A percentile compares a stretch with the other conserved stretches of the same genome.
phyloP scores from a whole-genome alignment of 2,888 invertebrate species.

The Protodeltote pygarga region DNA sequence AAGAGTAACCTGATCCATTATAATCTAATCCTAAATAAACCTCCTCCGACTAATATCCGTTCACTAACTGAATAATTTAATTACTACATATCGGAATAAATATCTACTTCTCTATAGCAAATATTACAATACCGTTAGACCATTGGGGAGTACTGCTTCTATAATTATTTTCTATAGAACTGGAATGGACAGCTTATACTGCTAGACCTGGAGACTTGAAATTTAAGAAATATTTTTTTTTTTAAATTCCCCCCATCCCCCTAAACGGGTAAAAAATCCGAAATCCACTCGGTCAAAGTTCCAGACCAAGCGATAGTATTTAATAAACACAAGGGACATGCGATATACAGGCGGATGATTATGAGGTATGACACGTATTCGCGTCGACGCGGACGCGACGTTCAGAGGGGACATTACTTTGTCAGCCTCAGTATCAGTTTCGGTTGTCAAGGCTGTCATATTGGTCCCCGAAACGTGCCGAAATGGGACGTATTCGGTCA shows the following conservation, averaged over 20 bases:
- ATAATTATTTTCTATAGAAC: no score
- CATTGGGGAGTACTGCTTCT: no score
- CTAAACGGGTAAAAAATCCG: no score
- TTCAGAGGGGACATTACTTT: conserved; percentile 29
- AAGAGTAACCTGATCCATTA: no score
- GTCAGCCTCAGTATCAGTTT: conserved; percentile 37
- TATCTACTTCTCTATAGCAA: conserved; percentile 2
- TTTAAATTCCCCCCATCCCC: no score
- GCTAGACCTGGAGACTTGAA: no score
- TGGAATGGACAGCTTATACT: no score
- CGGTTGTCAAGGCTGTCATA: conserved; percentile 29
- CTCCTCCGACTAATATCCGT: conserved; percentile 1
- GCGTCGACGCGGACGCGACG: no score
- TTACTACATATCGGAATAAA: conserved; percentile 14
- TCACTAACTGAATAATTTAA: conserved; percentile 16
- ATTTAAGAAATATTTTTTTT: no score
- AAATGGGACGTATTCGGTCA: conserved; percentile 21
- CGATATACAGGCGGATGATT: conserved; percentile 13
- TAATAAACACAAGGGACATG: no score
- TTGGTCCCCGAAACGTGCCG: conserved; percentile 20
- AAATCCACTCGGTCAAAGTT: no score
- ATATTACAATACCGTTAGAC: background rate
- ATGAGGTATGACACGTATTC: conserved; percentile 29
- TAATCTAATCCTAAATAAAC: conserved; percentile 4
- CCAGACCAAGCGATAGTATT: no score